Evolutionary conservation across 2,888 invertebrate species (phyloP).

Genomic region (Epinotia nisella): DNA sequence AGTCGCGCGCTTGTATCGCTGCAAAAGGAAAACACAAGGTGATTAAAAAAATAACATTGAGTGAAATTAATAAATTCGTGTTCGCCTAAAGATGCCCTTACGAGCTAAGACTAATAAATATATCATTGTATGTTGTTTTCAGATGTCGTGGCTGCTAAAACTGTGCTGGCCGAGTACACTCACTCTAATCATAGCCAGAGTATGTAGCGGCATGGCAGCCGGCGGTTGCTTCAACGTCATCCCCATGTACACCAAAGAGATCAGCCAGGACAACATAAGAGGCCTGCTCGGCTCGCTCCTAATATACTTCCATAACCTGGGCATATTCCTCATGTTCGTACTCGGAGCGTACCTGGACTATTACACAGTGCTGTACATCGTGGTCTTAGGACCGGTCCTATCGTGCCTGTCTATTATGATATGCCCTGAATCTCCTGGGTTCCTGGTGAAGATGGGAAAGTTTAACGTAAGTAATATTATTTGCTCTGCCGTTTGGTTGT

Average conservation of each 20-base stretch:
- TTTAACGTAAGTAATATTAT: conserved; percentile 57
- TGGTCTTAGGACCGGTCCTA: conserved; percentile 54
- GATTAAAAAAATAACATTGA: too few relatives aligned
- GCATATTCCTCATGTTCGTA: conserved; percentile 64
- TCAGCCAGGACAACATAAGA: conserved; percentile 67
- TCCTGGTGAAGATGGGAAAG: conserved; percentile 62
- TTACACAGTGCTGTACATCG: conserved; percentile 58
- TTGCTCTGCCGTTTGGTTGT: too few relatives aligned
- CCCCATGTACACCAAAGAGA: conserved; percentile 70
- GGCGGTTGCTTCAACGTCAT: conserved; percentile 67
- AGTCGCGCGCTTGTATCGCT: too few relatives aligned
- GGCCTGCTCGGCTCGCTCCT: conserved; percentile 64
- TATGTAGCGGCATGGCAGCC: conserved; percentile 62
- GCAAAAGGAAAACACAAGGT: too few relatives aligned
- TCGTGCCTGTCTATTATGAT: conserved; percentile 56
- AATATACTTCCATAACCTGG: conserved; percentile 62
- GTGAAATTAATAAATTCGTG: too few relatives aligned
- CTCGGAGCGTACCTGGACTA: conserved; percentile 67
- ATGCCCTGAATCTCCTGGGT: conserved; percentile 71
- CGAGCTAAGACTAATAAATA: too few relatives aligned
- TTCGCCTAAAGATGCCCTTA: too few relatives aligned
- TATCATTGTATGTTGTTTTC: conserved; percentile 52
- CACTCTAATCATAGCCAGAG: conserved; percentile 61
- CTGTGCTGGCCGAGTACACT: conserved; percentile 54
- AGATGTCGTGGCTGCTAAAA: conserved; percentile 69